These are phyloP conservation scores for Miniopterus natalensis DNA, from an alignment of 2,113 vertebrate species.

Conservation along the genomic window DNA sequence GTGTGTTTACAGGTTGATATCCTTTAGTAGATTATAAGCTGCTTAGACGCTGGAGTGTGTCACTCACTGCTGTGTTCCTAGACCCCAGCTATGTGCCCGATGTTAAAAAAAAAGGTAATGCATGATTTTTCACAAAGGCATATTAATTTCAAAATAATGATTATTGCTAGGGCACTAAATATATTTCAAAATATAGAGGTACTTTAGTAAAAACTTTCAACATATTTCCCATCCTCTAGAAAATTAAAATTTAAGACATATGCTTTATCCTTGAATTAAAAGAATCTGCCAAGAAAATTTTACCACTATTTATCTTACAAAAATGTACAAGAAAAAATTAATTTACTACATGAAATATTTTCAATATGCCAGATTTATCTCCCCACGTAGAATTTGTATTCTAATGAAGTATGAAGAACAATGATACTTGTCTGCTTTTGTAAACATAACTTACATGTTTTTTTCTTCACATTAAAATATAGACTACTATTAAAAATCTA, in stretches of 20 bases:
- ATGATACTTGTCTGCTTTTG: background rate
- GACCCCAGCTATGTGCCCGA: background rate
- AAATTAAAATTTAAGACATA: conserved; percentile 17
- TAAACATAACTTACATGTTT: background rate
- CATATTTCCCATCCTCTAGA: background rate
- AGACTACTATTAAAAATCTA: background rate
- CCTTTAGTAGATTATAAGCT: background rate
- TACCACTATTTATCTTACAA: background rate
- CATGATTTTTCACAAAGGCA: background rate
- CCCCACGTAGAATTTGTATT: background rate
- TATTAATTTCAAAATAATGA: background rate
- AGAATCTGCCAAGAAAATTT: conserved; percentile 42
- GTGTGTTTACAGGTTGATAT: background rate
- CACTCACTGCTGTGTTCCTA: background rate
- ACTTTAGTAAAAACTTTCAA: background rate
- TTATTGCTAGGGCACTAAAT: background rate
- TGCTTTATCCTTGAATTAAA: background rate
- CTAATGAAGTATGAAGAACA: background rate
- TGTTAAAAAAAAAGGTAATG: background rate
- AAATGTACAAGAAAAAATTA: background rate
- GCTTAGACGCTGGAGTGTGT: background rate
- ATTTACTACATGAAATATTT: background rate
- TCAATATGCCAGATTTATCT: background rate
- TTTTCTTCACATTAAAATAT: conserved; percentile 4
- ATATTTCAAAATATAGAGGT: background rate